phyloP scores from a whole-genome alignment of 2,888 invertebrate genomes.

The Drosophila diplacantha region DNA sequence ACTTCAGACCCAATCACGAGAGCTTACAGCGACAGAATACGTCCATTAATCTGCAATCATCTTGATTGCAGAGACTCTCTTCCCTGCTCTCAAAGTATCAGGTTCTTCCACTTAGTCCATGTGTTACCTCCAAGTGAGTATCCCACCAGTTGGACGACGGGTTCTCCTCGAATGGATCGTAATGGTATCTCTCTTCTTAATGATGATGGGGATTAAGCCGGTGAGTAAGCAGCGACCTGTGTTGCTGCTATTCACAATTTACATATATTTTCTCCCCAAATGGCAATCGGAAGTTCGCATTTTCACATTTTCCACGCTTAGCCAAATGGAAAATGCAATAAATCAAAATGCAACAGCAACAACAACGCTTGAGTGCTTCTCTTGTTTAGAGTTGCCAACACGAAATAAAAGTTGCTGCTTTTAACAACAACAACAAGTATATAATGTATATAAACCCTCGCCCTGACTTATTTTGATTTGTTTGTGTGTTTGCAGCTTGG shows the following conservation, averaged over 20 bases:
- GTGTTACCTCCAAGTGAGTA: conserved; percentile 2
- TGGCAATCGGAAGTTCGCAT: conserved; percentile 56
- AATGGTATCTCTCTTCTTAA: conserved; percentile 1
- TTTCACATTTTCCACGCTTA: conserved; percentile 48
- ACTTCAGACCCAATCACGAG: neutral
- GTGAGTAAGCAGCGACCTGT: conserved; percentile 15
- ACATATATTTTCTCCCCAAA: conserved; percentile 19
- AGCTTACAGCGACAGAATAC: neutral
- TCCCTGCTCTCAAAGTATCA: conserved; percentile 13
- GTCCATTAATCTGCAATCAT: conserved; percentile 4
- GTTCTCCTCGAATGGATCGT: conserved; percentile 18
- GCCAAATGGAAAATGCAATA: conserved; percentile 51
- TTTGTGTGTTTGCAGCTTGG: conserved; percentile 29
- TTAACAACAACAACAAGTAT: neutral
- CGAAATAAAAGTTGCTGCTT: conserved; percentile 30
- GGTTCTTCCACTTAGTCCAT: conserved; percentile 21
- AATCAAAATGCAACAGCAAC: conserved; percentile 41
- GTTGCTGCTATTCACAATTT: conserved; percentile 50
- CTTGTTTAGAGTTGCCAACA: conserved; percentile 29
- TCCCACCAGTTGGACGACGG: conserved; percentile 9
- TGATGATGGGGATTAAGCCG: conserved; percentile 3
- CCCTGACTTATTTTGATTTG: conserved; percentile 30
- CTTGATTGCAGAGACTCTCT: conserved; percentile 5
- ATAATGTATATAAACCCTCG: neutral
- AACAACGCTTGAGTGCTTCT: conserved; percentile 35